Conservation (phyloP, 1,140 invertebrate genomes). For the Orchestia grillus region DNA sequence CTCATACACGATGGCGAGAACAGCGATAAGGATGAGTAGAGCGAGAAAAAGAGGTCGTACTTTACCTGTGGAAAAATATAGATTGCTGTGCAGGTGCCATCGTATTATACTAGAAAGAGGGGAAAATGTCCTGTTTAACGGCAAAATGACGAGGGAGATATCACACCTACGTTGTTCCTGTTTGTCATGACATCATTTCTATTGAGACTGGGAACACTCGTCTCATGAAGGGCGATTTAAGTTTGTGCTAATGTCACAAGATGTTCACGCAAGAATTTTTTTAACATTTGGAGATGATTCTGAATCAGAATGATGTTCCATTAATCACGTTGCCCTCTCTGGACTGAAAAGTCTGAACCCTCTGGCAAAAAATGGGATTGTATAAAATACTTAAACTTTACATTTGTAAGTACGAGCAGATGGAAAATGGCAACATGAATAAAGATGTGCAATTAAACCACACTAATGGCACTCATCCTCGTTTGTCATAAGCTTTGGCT, state of each 20-base stretch:
- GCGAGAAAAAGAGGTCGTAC: not conserved
- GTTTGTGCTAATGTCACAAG: too few relatives aligned
- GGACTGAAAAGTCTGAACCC: too few relatives aligned
- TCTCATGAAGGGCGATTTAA: too few relatives aligned
- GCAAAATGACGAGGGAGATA: not conserved
- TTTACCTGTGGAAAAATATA: not conserved
- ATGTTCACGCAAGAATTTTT: too few relatives aligned
- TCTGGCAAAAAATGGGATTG: not conserved
- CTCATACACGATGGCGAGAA: too few relatives aligned
- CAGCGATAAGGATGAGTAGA: not conserved
- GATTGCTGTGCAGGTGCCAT: not conserved
- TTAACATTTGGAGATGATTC: too few relatives aligned
- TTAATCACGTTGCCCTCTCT: too few relatives aligned
- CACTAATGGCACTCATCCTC: not conserved
- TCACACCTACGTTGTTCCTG: not conserved
- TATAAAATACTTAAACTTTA: not conserved
- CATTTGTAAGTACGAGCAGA: not conserved
- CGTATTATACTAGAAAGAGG: not conserved
- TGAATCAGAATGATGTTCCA: too few relatives aligned
- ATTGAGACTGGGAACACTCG: too few relatives aligned
- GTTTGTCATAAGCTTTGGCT: not conserved
- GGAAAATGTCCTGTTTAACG: not conserved
- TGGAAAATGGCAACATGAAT: not conserved
- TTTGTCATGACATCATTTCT: too few relatives aligned
- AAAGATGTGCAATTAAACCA: not conserved